phyloP scores from a whole-genome alignment of 2,888 invertebrate species.

The Nomada ruficornis region DNA sequence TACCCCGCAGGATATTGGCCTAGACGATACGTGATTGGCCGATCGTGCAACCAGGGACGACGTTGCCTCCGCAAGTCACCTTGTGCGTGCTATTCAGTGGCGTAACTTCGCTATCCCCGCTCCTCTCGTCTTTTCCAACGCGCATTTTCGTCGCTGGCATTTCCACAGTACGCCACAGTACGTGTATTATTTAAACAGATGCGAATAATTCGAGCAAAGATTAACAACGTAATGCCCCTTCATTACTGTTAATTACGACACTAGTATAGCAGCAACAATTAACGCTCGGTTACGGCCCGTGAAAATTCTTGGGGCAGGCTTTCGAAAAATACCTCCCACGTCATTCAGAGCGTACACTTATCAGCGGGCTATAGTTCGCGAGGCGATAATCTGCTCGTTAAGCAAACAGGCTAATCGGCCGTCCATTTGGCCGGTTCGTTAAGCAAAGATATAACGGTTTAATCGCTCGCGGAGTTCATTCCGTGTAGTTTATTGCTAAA shows the following conservation, averaged over 20 bases:
- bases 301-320: no score
- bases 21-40: conserved; percentile 71
- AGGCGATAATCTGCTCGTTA: conserved; percentile 20
- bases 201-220: no score
- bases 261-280: no score
- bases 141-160: background rate
- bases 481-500: background rate
- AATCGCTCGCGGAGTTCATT: no score
- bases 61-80: conserved; percentile 56
- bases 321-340: no score
- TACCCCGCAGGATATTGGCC: conserved; percentile 70
- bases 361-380: background rate
- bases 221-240: no score
- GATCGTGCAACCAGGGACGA: conserved; percentile 62
- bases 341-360: background rate
- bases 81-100: conserved; percentile 66
- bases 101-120: conserved; percentile 48
- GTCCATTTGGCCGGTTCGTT: background rate
- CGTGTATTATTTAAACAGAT: background rate
- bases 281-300: no score
- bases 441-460: background rate
- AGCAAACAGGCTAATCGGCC: background rate
- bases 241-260: no score
- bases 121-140: background rate
- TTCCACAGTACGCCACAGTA: no score